Conservation (phyloP, 2,888 invertebrate species). For the Eulithis testata region DNA sequence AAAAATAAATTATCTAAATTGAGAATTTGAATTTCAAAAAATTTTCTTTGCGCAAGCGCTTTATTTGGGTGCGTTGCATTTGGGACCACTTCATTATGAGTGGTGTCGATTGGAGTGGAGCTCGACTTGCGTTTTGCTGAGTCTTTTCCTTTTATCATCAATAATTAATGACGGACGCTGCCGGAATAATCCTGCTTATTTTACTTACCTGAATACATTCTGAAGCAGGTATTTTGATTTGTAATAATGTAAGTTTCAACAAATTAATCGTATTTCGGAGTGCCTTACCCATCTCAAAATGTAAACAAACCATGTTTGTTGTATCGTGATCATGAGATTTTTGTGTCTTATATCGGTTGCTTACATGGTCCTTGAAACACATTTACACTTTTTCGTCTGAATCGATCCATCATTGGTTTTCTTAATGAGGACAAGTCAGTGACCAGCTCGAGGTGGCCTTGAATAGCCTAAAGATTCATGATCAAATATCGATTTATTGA, state of each 20-base stretch:
- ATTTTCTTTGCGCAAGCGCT: constrained; percentile 43
- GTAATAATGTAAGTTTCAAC: constrained; percentile 45
- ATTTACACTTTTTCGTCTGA: constrained; percentile 14
- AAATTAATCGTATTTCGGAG: constrained; percentile 39
- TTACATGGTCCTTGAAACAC: constrained; percentile 19
- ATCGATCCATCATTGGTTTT: constrained; percentile 8
- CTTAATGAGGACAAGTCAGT: constrained; percentile 17
- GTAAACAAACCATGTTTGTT: constrained; percentile 13
- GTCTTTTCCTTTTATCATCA: constrained; percentile 60
- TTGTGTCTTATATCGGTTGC: constrained; percentile 10
- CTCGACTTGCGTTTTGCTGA: constrained; percentile 45
- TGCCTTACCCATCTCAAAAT: constrained; percentile 3
- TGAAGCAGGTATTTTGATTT: constrained; percentile 42
- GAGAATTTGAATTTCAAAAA: constrained; percentile 55
- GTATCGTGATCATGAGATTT: neutral
- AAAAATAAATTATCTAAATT: constrained; percentile 31
- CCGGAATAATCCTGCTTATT: constrained; percentile 48
- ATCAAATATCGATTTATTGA: neutral
- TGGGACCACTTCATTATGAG: constrained; percentile 64
- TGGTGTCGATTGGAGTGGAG: constrained; percentile 67
- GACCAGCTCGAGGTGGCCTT: constrained; percentile 2
- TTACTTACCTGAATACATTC: constrained; percentile 33
- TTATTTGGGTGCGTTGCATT: constrained; percentile 58
- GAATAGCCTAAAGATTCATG: neutral
- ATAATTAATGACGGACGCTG: constrained; percentile 63